Percentiles rank a stretch among this genome's conserved stretches.
These are phyloP conservation scores for Drosophila triauraria DNA, from an alignment of 1,140 invertebrate species.

Conservation along the genomic window DNA sequence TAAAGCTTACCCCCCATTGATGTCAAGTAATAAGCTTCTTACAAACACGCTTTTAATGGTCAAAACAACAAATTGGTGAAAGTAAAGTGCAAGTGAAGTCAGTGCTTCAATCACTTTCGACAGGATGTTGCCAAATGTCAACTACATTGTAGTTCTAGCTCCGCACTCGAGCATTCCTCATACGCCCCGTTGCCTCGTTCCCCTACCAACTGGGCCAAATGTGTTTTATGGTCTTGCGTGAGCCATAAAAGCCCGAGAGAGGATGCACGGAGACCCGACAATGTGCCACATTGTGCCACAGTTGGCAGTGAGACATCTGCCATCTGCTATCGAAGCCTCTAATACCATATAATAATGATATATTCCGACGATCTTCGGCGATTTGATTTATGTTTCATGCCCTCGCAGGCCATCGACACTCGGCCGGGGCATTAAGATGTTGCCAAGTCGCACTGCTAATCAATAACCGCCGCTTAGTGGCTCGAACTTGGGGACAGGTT, in stretches of 20 bases:
- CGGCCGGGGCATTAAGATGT: slow-evolving; percentile 39
- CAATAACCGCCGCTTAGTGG: slow-evolving; percentile 61
- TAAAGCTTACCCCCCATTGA: not conserved
- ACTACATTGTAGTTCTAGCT: slow-evolving; percentile 22
- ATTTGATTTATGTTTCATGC: slow-evolving; percentile 33
- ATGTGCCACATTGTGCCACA: slow-evolving; percentile 49
- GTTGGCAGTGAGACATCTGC: slow-evolving; percentile 10
- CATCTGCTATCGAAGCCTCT: too few species aligned
- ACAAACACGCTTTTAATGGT: not conserved
- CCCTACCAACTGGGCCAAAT: slow-evolving; percentile 26
- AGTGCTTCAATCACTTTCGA: slow-evolving; percentile 15
- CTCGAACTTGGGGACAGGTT: slow-evolving; percentile 61
- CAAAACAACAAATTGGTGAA: slow-evolving; percentile 1
- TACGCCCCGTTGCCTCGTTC: slow-evolving; percentile 22
- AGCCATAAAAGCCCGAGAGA: slow-evolving; percentile 44
- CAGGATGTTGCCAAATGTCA: slow-evolving; percentile 7
- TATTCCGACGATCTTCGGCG: not conserved
- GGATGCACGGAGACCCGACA: slow-evolving; percentile 37
- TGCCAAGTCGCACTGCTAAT: slow-evolving; percentile 46
- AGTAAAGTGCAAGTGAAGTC: not conserved
- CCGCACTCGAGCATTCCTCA: slow-evolving; percentile 1
- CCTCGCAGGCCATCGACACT: slow-evolving; percentile 2
- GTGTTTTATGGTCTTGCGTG: slow-evolving; percentile 44
- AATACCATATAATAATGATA: not conserved
- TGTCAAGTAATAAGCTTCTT: not conserved